Evolutionary conservation across 1,140 invertebrate genomes (phyloP), one percentile per base, ranked within the genome.

Genomic region (Halictus rubicundus): DNA sequence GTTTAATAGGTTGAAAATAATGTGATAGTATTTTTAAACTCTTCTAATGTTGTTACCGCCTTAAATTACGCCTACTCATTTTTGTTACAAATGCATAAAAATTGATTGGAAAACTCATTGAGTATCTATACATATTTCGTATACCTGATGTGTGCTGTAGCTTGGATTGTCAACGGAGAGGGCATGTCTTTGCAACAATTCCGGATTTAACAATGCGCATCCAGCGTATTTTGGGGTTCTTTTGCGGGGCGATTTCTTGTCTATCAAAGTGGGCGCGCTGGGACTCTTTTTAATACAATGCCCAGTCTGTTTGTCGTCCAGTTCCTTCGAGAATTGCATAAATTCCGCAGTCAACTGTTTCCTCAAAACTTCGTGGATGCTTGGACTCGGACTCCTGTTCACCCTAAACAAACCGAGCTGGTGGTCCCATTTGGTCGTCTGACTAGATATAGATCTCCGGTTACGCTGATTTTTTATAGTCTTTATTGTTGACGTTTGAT

Each of bases 311-410:
- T 90, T 94, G 25, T 93, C 90, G 82, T 94, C 94, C 42, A 96
- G 90, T 8, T 94, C 94, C 88, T 95, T 94, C 5, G 96, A 96
- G 87, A 96, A 96, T 72, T 96, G 94, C 70, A 96, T 90, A 80
- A 96, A 95, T 59, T 96, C 95, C 5, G 95, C 94, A 52, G 96
- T 97, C 79, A 97, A 91, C 21, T 95, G 94, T 71, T 95, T 93
- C 37, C 90, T 89, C 6, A 89, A 88, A 25, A 87, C 86, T 12
- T 93, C 91, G 42, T 91, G 90, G 1, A 90, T 72, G 73, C 88
- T 93, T 52, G 84, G 93, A 88, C 85, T 94, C 80, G 86, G 94
- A 85, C 81, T 95, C 88, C 86, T 93, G 88, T 87, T 94, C 72
- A 88, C 94, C 81, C 75, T 93, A 85, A 95, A 96, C 2, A 96